Evolutionary conservation across 2,888 invertebrate genomes (phyloP).

Genomic region (Nycteola revayana): DNA sequence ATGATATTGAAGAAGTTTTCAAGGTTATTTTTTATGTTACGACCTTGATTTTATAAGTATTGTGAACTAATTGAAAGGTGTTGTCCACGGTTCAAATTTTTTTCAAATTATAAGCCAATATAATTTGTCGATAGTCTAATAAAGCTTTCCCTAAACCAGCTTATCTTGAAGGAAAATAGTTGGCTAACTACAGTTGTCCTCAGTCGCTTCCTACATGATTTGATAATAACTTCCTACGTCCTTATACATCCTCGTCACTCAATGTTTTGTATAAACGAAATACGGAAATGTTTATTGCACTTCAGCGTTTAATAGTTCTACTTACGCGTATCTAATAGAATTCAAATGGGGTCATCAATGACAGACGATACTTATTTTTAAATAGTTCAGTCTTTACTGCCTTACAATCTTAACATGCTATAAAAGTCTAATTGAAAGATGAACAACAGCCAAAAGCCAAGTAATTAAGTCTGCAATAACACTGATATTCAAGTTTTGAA

Average conservation of each 20-base stretch:
- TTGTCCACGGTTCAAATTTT: too few relatives aligned
- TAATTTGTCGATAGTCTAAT: too few relatives aligned
- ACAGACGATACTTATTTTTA: conserved; percentile 37
- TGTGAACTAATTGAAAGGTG: too few relatives aligned
- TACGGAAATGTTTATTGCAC: conserved; percentile 58
- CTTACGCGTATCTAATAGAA: conserved; percentile 48
- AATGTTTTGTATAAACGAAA: conserved; percentile 60
- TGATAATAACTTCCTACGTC: conserved; percentile 77
- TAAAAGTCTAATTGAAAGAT: too few relatives aligned
- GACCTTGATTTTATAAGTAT: conserved; percentile 19
- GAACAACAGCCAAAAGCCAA: too few relatives aligned
- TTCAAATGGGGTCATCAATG: conserved; percentile 56
- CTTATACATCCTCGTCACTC: conserved; percentile 67
- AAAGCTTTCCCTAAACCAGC: conserved; percentile 25
- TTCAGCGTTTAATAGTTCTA: conserved; percentile 46
- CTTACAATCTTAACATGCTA: too few relatives aligned
- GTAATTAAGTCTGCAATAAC: too few relatives aligned
- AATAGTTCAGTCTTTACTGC: conserved; percentile 11
- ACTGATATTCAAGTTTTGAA: too few relatives aligned
- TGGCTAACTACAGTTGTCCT: conserved; percentile 39
- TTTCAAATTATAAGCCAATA: too few relatives aligned
- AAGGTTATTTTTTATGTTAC: background rate
- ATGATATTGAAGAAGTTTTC: conserved; percentile 9
- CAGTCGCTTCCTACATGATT: conserved; percentile 69
- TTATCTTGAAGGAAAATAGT: conserved; percentile 31